Percentiles rank a stretch among this genome's conserved stretches.
phyloP scores from a whole-genome alignment of 2,888 invertebrate species.

The Tuberolachnus salignus region DNA sequence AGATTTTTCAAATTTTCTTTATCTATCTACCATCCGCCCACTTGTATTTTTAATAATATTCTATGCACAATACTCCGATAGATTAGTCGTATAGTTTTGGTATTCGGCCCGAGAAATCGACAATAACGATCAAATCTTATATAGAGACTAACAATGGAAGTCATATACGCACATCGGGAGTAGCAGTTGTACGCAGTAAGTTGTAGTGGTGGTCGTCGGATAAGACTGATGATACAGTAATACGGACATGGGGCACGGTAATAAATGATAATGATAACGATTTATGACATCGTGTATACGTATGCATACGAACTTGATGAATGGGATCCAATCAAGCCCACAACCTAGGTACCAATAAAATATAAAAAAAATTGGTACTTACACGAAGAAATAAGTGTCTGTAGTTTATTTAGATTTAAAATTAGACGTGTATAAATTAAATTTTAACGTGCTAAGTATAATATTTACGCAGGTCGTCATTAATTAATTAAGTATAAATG shows the following conservation, averaged over 20 bases:
- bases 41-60: neutral
- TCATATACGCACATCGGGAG: neutral
- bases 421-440: neutral
- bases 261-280: constrained; percentile 48
- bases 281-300: constrained; percentile 28
- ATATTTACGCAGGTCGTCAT: too few species aligned
- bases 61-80: neutral
- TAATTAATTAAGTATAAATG: too few species aligned
- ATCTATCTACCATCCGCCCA: neutral
- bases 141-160: constrained; percentile 3
- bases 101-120: constrained; percentile 13
- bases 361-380: neutral
- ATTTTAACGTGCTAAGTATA: neutral
- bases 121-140: constrained; percentile 20
- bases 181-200: neutral
- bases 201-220: neutral
- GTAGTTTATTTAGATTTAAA: neutral
- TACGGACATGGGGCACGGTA: neutral
- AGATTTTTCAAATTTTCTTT: neutral
- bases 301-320: constrained; percentile 17
- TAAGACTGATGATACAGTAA: constrained; percentile 38
- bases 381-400: constrained; percentile 1
- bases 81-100: constrained; percentile 23
- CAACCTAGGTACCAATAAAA: constrained; percentile 10
- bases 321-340: constrained; percentile 41